Evolutionary conservation across 2,888 invertebrate species (phyloP).

Genomic region (Agrochola macilenta): DNA sequence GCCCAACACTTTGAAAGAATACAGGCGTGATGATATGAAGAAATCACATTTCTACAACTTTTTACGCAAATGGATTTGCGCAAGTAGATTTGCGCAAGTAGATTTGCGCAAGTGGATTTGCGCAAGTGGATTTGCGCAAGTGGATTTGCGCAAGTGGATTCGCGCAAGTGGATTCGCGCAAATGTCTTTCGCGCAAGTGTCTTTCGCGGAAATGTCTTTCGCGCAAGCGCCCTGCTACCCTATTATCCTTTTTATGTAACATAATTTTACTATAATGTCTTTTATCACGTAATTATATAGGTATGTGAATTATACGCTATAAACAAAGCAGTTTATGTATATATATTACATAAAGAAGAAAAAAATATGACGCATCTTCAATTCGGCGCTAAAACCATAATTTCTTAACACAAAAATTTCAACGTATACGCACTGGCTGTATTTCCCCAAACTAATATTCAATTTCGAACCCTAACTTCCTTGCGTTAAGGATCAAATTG

Average conservation of each 20-base stretch:
- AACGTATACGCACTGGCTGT: constrained; percentile 26
- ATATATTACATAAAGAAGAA: neutral
- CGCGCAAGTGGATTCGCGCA: neutral
- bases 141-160: neutral
- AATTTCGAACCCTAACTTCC: constrained; percentile 1
- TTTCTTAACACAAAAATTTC: constrained; percentile 36
- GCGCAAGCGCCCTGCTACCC: neutral
- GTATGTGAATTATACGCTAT: neutral
- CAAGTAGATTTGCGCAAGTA: neutral
- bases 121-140: neutral
- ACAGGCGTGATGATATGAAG: neutral
- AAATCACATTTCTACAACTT: neutral
- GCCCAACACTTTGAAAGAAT: neutral
- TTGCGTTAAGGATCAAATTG: neutral
- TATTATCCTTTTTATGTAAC: neutral
- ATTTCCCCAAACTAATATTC: neutral
- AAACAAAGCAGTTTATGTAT: constrained; percentile 17
- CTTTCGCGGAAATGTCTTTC: neutral
- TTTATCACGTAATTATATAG: neutral
- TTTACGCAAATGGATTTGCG: neutral
- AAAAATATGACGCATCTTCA: constrained; percentile 27
- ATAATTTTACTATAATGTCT: neutral
- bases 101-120: neutral
- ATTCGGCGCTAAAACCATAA: constrained; percentile 30
- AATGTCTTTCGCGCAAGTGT: neutral